These are phyloP conservation scores for Hyles euphorbiae DNA, from an alignment of 1,140 invertebrate genomes.

Conservation along the genomic window DNA sequence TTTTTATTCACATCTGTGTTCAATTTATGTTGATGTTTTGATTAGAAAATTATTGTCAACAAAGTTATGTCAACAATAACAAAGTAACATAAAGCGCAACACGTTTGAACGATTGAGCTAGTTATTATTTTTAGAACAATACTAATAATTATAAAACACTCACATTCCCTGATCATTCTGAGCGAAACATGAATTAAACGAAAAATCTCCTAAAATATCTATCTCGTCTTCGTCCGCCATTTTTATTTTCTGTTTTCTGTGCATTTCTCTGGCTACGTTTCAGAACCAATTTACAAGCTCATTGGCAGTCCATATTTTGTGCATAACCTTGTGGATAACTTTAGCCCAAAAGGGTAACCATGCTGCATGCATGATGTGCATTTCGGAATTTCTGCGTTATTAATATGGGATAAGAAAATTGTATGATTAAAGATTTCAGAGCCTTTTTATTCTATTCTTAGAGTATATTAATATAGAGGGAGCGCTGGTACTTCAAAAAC, in stretches of 20 bases:
- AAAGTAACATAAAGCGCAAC: not conserved
- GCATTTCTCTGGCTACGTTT: not conserved
- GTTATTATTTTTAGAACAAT: not conserved
- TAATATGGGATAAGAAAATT: no score
- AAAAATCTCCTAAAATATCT: constrained; percentile 73
- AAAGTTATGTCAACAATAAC: constrained; percentile 17
- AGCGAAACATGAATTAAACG: constrained; percentile 71
- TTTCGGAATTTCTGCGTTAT: no score
- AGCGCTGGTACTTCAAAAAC: no score
- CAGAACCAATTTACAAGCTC: no score
- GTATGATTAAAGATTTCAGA: no score
- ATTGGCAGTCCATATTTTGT: no score
- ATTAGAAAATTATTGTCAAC: constrained; percentile 12
- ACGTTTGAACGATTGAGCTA: no score
- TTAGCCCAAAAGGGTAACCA: no score
- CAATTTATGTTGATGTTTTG: constrained; percentile 11
- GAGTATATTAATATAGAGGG: no score
- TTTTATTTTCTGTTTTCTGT: constrained; percentile 16
- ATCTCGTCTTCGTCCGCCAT: constrained; percentile 74
- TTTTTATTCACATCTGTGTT: not conserved
- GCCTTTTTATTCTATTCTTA: no score
- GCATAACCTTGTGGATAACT: no score
- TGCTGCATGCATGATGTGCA: no score
- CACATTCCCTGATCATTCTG: constrained; percentile 70
- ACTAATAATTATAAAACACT: constrained; percentile 25